Base-by-base conservation (phyloP, 2,113 vertebrate genomes). In the Nothocercus julius region DNA sequence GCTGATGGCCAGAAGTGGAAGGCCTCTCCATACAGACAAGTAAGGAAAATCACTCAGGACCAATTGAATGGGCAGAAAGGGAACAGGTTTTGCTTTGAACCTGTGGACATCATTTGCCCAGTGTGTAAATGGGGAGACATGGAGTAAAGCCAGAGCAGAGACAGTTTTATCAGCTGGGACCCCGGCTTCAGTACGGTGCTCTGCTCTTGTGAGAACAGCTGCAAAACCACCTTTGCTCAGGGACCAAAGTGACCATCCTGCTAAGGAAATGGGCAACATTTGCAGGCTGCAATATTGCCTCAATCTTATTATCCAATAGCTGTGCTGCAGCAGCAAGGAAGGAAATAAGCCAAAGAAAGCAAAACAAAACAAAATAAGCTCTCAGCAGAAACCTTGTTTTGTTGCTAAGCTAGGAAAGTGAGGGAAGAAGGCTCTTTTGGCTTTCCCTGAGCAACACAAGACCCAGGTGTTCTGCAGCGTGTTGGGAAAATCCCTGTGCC, bases 141-240 rank as follows among this genome's bases (percentile, higher is more conserved):
- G 54, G 15, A 40, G n/a, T 4, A 67, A 13, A 69, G n/a, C 14
- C 24, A 7, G 4, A 32, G 7, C 30, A 13, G 7, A 13, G 66
- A 36, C 47, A 22, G 28, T 32, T 14, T 32, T 5, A 5, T 5
- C 36, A 45, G 32, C 20, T 20, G 27, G 42, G 27, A 24, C 5
- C 30, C 56, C 56, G 24, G 59, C n/a, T n/a, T 80, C 51, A 32
- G 59, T 30, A 9, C 20, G 25, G 51, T 20, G 24, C 58, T 38
- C 44, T 63, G 66, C 51, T 77, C 11, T 24, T 61, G 17, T 45
- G 44, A 49, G n/a, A 36, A 16, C 24, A 32, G 4, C 67, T 5
- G 19, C 30, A 96, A 38, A 49, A 51, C 95, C 67, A 93, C 63
- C 87, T 97, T 97, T 76, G 97, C 53, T 59, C 67, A 2, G 96